A percentile compares a stretch with the other conserved stretches of the same genome.
These are phyloP conservation scores for Erpetoichthys calabaricus DNA, from an alignment of 2,797 vertebrate species.

Conservation along the genomic window DNA sequence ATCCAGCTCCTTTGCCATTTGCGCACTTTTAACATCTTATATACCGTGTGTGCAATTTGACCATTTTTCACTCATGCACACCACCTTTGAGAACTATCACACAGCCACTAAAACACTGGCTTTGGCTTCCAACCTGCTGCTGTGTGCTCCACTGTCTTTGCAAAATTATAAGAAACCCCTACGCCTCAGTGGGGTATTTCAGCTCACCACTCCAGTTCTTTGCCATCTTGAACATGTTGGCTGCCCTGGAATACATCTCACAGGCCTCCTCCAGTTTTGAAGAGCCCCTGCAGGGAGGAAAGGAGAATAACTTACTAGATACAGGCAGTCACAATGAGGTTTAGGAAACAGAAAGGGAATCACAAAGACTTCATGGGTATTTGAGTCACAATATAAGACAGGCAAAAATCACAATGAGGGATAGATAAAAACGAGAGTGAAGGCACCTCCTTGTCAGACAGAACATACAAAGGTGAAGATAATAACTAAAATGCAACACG, in stretches of 20 bases:
- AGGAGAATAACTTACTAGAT: neutral
- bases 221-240: slow-evolving; percentile 93
- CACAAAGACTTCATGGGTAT: neutral
- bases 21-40: too few relatives aligned
- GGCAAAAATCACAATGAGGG: neutral
- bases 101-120: too few relatives aligned
- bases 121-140: too few relatives aligned
- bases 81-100: too few relatives aligned
- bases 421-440: neutral
- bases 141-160: too few relatives aligned
- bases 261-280: slow-evolving; percentile 84
- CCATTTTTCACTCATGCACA: too few relatives aligned
- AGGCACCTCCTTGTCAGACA: too few relatives aligned
- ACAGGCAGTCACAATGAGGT: neutral
- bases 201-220: slow-evolving; percentile 87
- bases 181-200: too few relatives aligned
- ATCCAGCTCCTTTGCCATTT: too few relatives aligned
- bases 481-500: neutral
- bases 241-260: slow-evolving; percentile 75
- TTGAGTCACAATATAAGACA: neutral
- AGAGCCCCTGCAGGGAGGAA: slow-evolving; percentile 50
- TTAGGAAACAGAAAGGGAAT: neutral
- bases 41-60: too few relatives aligned
- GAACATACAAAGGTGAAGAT: too few relatives aligned
- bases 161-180: too few relatives aligned